Conservation (phyloP, 2,797 vertebrate genomes). For the Oreochromis grahami region DNA sequence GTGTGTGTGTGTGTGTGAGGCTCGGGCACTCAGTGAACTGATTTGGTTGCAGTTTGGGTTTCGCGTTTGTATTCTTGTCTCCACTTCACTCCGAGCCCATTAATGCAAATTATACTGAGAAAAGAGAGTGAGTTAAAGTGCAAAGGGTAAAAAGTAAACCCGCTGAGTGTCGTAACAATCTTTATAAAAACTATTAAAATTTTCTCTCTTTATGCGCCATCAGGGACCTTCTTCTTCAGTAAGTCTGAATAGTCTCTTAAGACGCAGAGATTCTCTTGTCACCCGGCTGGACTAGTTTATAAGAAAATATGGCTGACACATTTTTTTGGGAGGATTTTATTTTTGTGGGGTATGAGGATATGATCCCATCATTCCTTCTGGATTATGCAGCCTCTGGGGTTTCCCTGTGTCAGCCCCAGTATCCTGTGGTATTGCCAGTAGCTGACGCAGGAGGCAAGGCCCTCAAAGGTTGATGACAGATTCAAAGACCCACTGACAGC, state of each 20-base stretch:
- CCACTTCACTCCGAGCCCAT: conserved; percentile 36
- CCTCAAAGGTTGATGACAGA: conserved; percentile 61
- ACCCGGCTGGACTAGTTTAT: not conserved
- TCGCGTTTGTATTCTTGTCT: conserved; percentile 22
- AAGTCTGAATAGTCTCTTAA: conserved; percentile 18
- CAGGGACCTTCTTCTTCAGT: not conserved
- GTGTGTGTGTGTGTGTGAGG: not conserved
- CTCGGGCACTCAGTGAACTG: conserved; percentile 3
- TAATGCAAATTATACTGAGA: conserved; percentile 52
- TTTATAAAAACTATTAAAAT: conserved; percentile 19
- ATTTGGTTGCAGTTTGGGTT: conserved; percentile 39
- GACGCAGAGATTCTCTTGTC: conserved; percentile 13
- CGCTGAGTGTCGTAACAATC: conserved; percentile 2
- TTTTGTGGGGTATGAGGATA: conserved; percentile 35
- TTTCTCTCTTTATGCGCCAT: conserved; percentile 19
- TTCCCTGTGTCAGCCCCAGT: conserved; percentile 35
- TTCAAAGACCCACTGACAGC: conserved; percentile 60
- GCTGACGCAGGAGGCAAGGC: conserved; percentile 41
- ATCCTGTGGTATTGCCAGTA: conserved; percentile 51
- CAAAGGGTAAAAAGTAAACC: conserved; percentile 51
- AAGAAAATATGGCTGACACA: conserved; percentile 1
- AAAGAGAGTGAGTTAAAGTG: conserved; percentile 30
- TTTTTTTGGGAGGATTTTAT: conserved; percentile 15
- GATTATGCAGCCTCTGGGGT: conserved; percentile 40
- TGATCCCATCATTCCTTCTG: conserved; percentile 51